Evolutionary conservation across 2,888 invertebrate species (phyloP), one percentile per base, ranked within the genome.

Genomic region (Tolmerus cingulatus): DNA sequence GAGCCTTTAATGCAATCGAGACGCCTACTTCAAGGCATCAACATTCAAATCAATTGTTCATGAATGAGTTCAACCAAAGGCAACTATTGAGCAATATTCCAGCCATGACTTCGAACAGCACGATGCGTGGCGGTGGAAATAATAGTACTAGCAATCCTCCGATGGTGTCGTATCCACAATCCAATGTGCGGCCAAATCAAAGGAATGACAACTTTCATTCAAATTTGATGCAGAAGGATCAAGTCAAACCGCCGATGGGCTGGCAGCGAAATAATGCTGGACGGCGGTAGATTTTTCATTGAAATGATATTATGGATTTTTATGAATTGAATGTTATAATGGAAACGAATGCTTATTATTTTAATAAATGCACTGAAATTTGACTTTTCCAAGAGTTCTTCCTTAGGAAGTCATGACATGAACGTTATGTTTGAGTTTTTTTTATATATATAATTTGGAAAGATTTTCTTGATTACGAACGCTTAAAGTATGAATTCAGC

Each of bases 121-220:
- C 76, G 86, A 74, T 81, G 23, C 86, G 86, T 27, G 82, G 27
- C 76, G 51, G 23, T 7, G 74, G 74, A n/a, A 77, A 76, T 27
- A 74, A 37, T 12, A 43, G 12, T 19, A 8, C 30, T 14, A 37
- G 5, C 1, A 74, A 74, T 16, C n/a, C 79, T 34, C 74, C 81
- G 30, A 81, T 87, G 87, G 57, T 87, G 2, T 43, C 87, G 12
- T 87, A 87, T 86, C 87, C 87, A 14, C 51, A 46, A 34, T 16
- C 27, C 46, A 86, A 74, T 27, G 74, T 78, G 19, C 66, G 86
- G 9, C 40, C 55, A 74, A 86, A 74, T n/a, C 81, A 86, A 16
- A n/a, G 46, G 8, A 27, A 27, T 30, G 27, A 14, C 46, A 86
- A 23, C n/a, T 74, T 34, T 19, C 14, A 3, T 37, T 5, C 66